A percentile compares a stretch with the other conserved stretches of the same genome.
phyloP scores from a whole-genome alignment of 2,797 vertebrate genomes.

The Micropoecilia bifurca region DNA sequence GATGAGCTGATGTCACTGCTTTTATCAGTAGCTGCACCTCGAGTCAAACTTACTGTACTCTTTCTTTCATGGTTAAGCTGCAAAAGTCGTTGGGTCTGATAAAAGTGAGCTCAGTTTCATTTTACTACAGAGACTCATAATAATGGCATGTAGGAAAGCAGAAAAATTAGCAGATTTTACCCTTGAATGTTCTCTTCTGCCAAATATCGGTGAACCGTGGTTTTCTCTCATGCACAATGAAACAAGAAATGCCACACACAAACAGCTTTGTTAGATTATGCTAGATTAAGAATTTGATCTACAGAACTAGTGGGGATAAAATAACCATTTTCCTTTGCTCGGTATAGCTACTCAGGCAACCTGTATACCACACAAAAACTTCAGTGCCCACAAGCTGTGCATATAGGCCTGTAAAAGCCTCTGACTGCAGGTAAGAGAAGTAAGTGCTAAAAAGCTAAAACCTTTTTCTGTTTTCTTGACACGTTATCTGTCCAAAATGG shows the following conservation, averaged over 20 bases:
- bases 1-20: too few species aligned
- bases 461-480: not conserved
- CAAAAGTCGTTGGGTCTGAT: not conserved
- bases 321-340: not conserved
- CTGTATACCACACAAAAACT: conserved; percentile 33
- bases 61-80: not conserved
- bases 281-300: not conserved
- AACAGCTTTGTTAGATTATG: not conserved
- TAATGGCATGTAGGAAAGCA: not conserved
- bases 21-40: not conserved
- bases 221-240: not conserved
- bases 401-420: not conserved
- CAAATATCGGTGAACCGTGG: not conserved
- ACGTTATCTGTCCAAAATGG: not conserved
- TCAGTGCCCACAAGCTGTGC: conserved; percentile 21
- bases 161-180: not conserved
- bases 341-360: conserved; percentile 32
- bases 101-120: not conserved
- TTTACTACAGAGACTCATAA: too few species aligned
- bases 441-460: conserved; percentile 1
- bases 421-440: not conserved
- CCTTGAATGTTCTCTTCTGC: not conserved
- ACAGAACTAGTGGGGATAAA: not conserved
- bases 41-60: not conserved
- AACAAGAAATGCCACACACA: not conserved